Conservation (phyloP, 2,888 invertebrate species). For the Tiphia femorata region DNA sequence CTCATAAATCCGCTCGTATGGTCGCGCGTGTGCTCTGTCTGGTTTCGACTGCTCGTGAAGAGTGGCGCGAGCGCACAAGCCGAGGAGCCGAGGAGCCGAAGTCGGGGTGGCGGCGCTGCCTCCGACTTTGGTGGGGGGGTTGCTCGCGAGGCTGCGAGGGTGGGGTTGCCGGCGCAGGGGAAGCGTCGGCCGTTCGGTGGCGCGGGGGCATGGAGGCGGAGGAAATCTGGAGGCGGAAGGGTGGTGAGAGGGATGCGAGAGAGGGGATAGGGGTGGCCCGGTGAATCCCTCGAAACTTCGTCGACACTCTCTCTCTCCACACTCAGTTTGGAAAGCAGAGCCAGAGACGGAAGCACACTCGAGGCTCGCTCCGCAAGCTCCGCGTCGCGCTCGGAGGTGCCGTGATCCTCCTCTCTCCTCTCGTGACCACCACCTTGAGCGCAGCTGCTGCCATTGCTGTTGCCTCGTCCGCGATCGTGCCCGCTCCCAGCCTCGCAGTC, state of each 20-base stretch:
- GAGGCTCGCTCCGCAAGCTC: conserved; percentile 30
- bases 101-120: conserved; percentile 28
- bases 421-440: too few relatives aligned
- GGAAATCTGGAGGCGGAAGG: conserved; percentile 23
- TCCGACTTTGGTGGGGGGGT: background rate
- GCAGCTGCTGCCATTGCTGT: too few relatives aligned
- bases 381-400: conserved; percentile 6
- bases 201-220: conserved; percentile 36
- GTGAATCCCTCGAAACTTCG: conserved; percentile 48
- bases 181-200: conserved; percentile 29
- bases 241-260: conserved; percentile 15
- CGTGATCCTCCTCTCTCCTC: background rate
- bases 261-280: conserved; percentile 43
- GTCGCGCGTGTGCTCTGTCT: conserved; percentile 38
- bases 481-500: too few relatives aligned
- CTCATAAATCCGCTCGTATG: conserved; percentile 16
- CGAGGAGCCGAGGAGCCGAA: conserved; percentile 21
- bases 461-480: too few relatives aligned
- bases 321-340: conserved; percentile 58
- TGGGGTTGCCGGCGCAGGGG: conserved; percentile 38
- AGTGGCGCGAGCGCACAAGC: conserved; percentile 18
- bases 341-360: conserved; percentile 45
- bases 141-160: conserved; percentile 14
- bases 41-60: conserved; percentile 33
- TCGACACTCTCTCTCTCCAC: conserved; percentile 44